Conservation (phyloP, 2,113 vertebrate genomes). For the Cyanoramphus novaezelandiae region DNA sequence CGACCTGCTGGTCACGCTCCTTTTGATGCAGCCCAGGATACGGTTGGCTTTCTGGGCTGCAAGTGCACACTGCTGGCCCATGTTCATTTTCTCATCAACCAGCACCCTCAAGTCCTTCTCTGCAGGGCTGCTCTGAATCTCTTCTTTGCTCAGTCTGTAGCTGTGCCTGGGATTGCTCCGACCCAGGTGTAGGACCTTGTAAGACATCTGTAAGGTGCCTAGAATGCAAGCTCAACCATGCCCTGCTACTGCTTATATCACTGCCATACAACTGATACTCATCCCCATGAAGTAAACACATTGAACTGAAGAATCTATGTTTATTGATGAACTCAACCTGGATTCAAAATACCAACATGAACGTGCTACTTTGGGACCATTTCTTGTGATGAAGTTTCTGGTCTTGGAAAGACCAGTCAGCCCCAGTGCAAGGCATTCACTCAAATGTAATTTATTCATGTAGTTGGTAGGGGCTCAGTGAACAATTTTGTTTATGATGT, state of each 20-base stretch:
- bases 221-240: accelerated
- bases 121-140: too few relatives aligned
- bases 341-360: background rate
- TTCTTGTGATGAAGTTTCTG: background rate
- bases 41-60: too few relatives aligned
- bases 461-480: background rate
- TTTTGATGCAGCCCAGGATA: too few relatives aligned
- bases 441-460: background rate
- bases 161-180: too few relatives aligned
- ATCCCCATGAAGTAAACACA: background rate
- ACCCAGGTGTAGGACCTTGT: too few relatives aligned
- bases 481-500: background rate
- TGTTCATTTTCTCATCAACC: too few relatives aligned
- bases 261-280: background rate
- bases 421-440: background rate
- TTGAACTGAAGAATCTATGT: background rate
- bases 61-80: too few relatives aligned
- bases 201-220: background rate
- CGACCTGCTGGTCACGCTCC: too few relatives aligned
- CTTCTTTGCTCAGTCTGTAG: too few relatives aligned
- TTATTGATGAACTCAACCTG: background rate
- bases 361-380: accelerated
- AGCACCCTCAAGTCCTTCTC: too few relatives aligned
- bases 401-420: background rate
- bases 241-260: background rate